Evolutionary conservation across 2,797 vertebrate species (phyloP).

Genomic region (Neostethus bicornis): DNA sequence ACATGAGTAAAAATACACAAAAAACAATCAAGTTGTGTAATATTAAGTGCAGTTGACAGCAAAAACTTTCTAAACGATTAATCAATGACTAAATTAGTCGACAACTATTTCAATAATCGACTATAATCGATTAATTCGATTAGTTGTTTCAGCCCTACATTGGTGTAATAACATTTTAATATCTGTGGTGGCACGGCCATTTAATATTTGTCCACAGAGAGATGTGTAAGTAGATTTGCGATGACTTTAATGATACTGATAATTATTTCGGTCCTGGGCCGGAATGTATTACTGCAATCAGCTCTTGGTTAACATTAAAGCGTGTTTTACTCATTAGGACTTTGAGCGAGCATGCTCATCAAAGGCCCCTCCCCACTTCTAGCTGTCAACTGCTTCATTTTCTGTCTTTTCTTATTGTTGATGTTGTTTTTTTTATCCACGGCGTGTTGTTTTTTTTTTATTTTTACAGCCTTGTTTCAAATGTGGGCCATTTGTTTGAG

Average conservation of each 20-base stretch:
- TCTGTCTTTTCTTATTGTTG: constrained; percentile 49
- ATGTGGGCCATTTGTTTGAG: constrained; percentile 98
- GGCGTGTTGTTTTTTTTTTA: constrained; percentile 49
- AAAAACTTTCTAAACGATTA: too few relatives aligned
- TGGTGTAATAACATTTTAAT: constrained; percentile 82
- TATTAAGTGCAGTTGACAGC: too few relatives aligned
- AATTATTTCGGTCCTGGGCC: constrained; percentile 72
- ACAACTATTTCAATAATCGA: too few relatives aligned
- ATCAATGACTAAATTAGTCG: too few relatives aligned
- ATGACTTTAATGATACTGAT: constrained; percentile 78
- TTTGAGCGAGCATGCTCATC: constrained; percentile 78
- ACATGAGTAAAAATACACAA: too few relatives aligned
- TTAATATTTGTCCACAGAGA: constrained; percentile 72
- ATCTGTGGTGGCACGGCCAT: constrained; percentile 72
- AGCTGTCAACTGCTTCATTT: constrained; percentile 81
- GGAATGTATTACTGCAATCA: constrained; percentile 74
- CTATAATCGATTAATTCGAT: too few relatives aligned
- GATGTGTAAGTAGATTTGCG: constrained; percentile 75
- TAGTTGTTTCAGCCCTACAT: too few relatives aligned
- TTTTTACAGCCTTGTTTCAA: constrained; percentile 82
- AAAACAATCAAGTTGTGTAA: too few relatives aligned
- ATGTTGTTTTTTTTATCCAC: constrained; percentile 25
- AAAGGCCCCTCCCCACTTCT: constrained; percentile 74
- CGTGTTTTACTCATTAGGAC: constrained; percentile 83
- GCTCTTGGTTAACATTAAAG: constrained; percentile 80